Conservation (phyloP, 2,888 invertebrate species). For the Conus canariensis region DNA sequence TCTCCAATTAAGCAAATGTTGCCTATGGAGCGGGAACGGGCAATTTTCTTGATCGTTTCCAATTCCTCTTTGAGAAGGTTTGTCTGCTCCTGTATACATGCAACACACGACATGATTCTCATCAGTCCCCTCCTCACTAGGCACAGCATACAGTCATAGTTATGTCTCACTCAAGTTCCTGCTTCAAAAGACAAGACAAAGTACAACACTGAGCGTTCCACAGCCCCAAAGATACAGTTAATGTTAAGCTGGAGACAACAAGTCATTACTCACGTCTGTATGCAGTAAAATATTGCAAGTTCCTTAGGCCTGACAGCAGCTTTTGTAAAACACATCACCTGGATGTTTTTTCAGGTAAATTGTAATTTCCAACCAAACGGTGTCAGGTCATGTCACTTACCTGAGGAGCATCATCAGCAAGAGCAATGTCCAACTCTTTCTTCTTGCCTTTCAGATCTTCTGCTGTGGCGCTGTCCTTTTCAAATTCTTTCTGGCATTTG, state of each 20-base stretch:
- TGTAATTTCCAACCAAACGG: too few species aligned
- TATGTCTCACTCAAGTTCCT: too few species aligned
- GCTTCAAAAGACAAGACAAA: too few species aligned
- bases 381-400: slow-evolving; percentile 59
- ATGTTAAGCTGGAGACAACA: too few species aligned
- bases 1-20: slow-evolving; percentile 91
- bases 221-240: too few species aligned
- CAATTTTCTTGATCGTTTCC: slow-evolving; percentile 88
- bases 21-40: slow-evolving; percentile 91
- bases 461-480: slow-evolving; percentile 87
- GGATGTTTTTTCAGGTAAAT: too few species aligned
- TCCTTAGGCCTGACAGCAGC: too few species aligned
- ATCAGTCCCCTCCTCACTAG: neutral
- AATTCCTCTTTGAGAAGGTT: slow-evolving; percentile 82
- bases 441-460: neutral
- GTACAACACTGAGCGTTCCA: too few species aligned
- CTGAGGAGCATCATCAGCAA: slow-evolving; percentile 73
- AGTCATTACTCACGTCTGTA: too few species aligned
- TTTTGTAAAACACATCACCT: too few species aligned
- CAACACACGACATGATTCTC: neutral
- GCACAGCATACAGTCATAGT: too few species aligned
- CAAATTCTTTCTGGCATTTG: slow-evolving; percentile 94
- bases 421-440: neutral
- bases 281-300: too few species aligned
- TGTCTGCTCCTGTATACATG: slow-evolving; percentile 81